Base-by-base conservation (phyloP, 2,797 vertebrate species). In the Coccyzus lansbergi region DNA sequence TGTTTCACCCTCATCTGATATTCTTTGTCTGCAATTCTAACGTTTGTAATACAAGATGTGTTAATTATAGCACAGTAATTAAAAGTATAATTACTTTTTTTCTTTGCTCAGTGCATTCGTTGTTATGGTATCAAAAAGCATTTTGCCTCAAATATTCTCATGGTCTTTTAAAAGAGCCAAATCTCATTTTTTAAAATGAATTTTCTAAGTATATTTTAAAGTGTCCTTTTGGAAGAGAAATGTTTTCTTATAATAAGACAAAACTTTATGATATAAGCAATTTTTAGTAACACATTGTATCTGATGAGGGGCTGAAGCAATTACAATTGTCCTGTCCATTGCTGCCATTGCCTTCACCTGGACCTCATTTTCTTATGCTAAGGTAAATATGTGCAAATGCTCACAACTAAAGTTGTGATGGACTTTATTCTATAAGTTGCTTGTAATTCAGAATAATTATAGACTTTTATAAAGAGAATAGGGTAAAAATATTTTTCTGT, bases 1-100 rank as follows among this genome's bases (percentile, higher is more conserved):
- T 36, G 31, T 91, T 83, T 75, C 91, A 72, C 48, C 78, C 49
- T 84, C 31, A 29, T 94, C 22, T 77, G 44, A 58, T 91, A 53
- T 44, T 88, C 53, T 90, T 91, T 89, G 40, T 82, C 34, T 71
- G 11, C 44, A 78, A 3, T 56, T 82, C 38, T 65, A 4, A 79
- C 79, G 51, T 86, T 91, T 81, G 58, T 81, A 94, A 55, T 56
- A 79, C n/a, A 36, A 52, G 55, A 67, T 1, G 1, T 24, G 16
- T 90, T 96, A 93, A 93, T 95, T 94, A 65, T 69, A 94, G 48
- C 60, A 53, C 21, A 44, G 22, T 88, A 93, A 92, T 95, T 93
- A 83, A 81, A 95, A 94, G 34, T 80, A 48, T 83, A 83, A 92
- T 85, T 70, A 85, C 51, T 87, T 13, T 48, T 88, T 94, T 92